Percentiles rank a stretch among this genome's conserved stretches.
phyloP scores from a whole-genome alignment of 2,797 vertebrate genomes.

The Lates japonicus region DNA sequence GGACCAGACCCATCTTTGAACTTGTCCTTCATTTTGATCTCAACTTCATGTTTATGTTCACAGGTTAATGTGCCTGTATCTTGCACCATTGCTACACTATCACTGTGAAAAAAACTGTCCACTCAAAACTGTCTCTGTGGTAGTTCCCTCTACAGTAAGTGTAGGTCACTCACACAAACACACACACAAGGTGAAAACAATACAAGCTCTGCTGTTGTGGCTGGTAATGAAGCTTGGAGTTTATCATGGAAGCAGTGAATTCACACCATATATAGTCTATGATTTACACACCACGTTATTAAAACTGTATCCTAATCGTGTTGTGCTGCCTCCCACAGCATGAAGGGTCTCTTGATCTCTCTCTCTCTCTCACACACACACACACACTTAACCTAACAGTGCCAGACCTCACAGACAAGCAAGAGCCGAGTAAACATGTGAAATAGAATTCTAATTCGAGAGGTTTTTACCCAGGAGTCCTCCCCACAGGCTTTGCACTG shows the following conservation, averaged over 20 bases:
- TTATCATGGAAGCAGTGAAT: slow-evolving; percentile 2
- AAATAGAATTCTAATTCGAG: slow-evolving; percentile 74
- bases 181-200: too few species aligned
- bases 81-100: too few species aligned
- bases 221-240: neutral
- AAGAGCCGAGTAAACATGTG: slow-evolving; percentile 51
- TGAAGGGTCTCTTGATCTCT: slow-evolving; percentile 14
- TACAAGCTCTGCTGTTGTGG: too few species aligned
- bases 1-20: too few species aligned
- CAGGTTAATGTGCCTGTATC: too few species aligned
- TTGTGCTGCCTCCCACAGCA: neutral
- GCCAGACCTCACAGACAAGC: slow-evolving; percentile 54
- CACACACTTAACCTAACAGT: slow-evolving; percentile 33
- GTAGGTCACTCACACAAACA: too few species aligned
- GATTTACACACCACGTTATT: neutral
- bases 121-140: too few species aligned
- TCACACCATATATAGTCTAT: neutral
- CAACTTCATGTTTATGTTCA: too few species aligned
- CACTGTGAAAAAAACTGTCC: too few species aligned
- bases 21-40: too few species aligned
- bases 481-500: slow-evolving; percentile 54
- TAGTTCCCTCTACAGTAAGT: too few species aligned
- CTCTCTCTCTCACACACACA: neutral
- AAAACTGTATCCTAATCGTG: slow-evolving; percentile 42
- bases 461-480: slow-evolving; percentile 67